Conservation (phyloP, 2,888 invertebrate species). For the Apamea monoglypha region DNA sequence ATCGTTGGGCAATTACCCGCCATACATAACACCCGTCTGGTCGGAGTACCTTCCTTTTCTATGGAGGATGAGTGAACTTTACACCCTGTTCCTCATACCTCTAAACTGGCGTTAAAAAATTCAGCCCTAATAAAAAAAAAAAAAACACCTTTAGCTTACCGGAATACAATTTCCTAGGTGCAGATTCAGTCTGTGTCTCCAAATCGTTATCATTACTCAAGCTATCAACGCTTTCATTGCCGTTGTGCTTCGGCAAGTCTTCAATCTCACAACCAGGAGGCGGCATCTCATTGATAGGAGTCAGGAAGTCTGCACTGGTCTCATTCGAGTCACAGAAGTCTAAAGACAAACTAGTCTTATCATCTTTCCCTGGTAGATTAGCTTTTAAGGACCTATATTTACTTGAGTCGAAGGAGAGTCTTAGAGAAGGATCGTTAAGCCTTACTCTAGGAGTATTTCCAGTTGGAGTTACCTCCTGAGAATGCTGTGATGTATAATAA, state of each 20-base stretch:
- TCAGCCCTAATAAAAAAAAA: background rate
- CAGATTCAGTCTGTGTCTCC: conserved; percentile 87
- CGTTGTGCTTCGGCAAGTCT: conserved; percentile 86
- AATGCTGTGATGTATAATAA: conserved; percentile 88
- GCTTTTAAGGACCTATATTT: conserved; percentile 84
- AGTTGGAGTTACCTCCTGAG: conserved; percentile 86
- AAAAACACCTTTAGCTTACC: conserved; percentile 68
- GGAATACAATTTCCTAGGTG: conserved; percentile 82
- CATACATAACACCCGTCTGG: too few species aligned
- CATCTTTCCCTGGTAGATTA: conserved; percentile 78
- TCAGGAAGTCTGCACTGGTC: conserved; percentile 88
- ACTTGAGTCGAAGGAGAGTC: conserved; percentile 86
- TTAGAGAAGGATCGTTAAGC: conserved; percentile 82
- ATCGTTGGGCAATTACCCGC: too few species aligned
- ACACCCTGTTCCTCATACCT: too few species aligned
- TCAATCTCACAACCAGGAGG: conserved; percentile 87
- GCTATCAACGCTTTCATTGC: conserved; percentile 85
- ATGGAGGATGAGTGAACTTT: too few species aligned
- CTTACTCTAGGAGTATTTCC: conserved; percentile 81
- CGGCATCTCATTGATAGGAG: conserved; percentile 89
- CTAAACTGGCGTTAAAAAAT: background rate
- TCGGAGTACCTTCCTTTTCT: too few species aligned
- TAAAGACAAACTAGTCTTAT: conserved; percentile 85
- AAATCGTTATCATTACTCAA: conserved; percentile 86
- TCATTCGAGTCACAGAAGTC: conserved; percentile 89